Evolutionary conservation across 2,113 vertebrate species (phyloP), one percentile per base, ranked within the genome.

Genomic region (Natator depressus): DNA sequence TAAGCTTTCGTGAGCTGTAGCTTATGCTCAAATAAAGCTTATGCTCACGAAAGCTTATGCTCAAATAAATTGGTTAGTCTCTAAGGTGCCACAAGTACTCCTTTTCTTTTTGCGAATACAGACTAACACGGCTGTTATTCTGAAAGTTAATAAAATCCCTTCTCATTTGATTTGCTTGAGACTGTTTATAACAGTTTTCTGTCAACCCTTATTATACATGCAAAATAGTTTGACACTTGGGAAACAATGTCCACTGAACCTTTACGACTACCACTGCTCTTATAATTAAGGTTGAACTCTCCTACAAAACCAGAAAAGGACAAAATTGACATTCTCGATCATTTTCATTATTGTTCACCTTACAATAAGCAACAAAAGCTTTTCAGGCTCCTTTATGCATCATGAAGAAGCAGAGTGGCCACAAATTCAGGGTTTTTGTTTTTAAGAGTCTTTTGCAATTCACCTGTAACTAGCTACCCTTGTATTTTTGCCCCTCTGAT

Each of bases 391-490:
- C 14, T 65, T 69, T 20, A 29, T 69, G 38, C 42, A 76, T 38
- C 5, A 12, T 13, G 38, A 25, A 76, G n/a, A 22, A 42, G 19
- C 69, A 75, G n/a, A 75, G n/a, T 75, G 35, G 69, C 9, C n/a
- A 75, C 72, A 75, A 42, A 75, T 42, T 38, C 20, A 42, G 38
- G 6, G 22, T 46, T 46, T n/a, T 76, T 38, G n/a, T 24, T 75
- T n/a, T 24, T 69, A n/a, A 38, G 38, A 76, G 38, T 25, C 80
- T 54, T 55, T 29, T 54, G 29, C 75, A 65, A 87, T 79, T 72
- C 53, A 35, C 3, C 0, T 25, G 55, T 35, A 0, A 11, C 35
- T 12, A 82, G 29, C 13, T 24, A 82, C 47, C 27, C 53, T 59
- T 0, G 27, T 27, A 47, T 22, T 22, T 1, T 47, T 47, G 10